Evolutionary conservation across 2,113 vertebrate species (phyloP).

Genomic region (Clarias macrocephalus): DNA sequence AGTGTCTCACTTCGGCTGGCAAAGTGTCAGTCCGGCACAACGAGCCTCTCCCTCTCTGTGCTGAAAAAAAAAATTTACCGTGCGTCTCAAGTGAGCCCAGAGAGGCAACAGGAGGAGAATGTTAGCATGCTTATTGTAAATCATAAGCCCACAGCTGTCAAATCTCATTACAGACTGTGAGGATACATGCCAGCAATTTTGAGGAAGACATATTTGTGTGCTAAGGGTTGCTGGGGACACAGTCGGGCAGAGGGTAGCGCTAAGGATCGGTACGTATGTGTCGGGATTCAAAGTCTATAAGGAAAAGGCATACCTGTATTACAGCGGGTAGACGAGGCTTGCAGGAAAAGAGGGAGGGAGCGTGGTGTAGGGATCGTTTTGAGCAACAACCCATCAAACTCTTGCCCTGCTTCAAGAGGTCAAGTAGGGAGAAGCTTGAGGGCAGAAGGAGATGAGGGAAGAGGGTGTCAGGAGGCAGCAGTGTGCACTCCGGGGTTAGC

Average conservation of each 20-base stretch:
- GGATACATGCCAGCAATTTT: conserved; percentile 74
- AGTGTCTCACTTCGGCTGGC: conserved; percentile 57
- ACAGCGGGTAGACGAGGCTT: neutral
- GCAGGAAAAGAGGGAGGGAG: conserved; percentile 13
- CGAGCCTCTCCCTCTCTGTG: conserved; percentile 49
- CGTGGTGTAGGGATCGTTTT: conserved; percentile 6
- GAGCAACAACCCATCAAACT: conserved; percentile 26
- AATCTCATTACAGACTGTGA: conserved; percentile 85
- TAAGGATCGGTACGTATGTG: neutral
- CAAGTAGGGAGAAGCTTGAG: conserved; percentile 39
- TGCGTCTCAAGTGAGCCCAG: conserved; percentile 60
- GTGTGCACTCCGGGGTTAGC: conserved; percentile 22
- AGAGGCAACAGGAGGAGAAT: conserved; percentile 20
- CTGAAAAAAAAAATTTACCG: conserved; percentile 64
- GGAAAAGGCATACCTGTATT: neutral
- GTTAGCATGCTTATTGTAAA: conserved; percentile 64
- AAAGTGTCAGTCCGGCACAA: conserved; percentile 39
- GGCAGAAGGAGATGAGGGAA: conserved; percentile 16
- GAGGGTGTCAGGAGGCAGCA: conserved; percentile 34
- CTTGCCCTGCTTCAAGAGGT: conserved; percentile 34
- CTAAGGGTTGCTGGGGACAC: conserved; percentile 73
- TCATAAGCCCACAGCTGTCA: conserved; percentile 86
- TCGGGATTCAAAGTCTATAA: neutral
- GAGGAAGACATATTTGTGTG: conserved; percentile 78
- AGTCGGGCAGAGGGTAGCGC: conserved; percentile 52